A percentile compares a stretch with the other conserved stretches of the same genome.
Conservation (phyloP, 2,888 invertebrate species). For the Drosophila neonasuta region DNA sequence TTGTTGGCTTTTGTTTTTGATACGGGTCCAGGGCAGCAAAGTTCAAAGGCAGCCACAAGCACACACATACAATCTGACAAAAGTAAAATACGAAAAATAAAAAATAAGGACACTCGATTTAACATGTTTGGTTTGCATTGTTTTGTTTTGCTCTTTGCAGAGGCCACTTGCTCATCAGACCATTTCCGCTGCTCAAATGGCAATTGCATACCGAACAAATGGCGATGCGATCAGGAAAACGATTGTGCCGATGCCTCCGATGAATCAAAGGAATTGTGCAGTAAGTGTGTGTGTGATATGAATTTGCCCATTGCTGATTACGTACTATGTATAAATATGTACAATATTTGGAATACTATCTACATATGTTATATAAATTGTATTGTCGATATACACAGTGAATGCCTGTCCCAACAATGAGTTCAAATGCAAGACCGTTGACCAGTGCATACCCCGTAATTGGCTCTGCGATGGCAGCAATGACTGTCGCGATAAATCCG, state of each 20-base stretch:
- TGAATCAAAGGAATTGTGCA: conserved; percentile 89
- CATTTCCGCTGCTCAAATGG: conserved; percentile 90
- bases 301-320: neutral
- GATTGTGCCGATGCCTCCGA: conserved; percentile 93
- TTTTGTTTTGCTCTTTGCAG: conserved; percentile 82
- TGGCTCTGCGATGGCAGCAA: conserved; percentile 88
- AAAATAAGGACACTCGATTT: conserved; percentile 31
- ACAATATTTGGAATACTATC: neutral
- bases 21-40: conserved; percentile 48
- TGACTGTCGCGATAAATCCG: conserved; percentile 88
- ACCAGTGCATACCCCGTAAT: conserved; percentile 86
- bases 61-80: neutral
- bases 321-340: neutral
- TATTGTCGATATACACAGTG: conserved; percentile 58
- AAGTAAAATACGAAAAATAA: neutral
- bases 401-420: conserved; percentile 84
- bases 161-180: conserved; percentile 87
- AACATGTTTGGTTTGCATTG: conserved; percentile 29
- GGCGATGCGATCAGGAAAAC: conserved; percentile 90
- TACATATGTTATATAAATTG: neutral
- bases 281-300: conserved; percentile 84
- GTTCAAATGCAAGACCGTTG: conserved; percentile 86
- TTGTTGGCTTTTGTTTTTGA: conserved; percentile 62
- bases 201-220: conserved; percentile 89
- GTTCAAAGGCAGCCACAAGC: conserved; percentile 48